Percentiles rank a stretch among this genome's conserved stretches.
These are phyloP conservation scores for Peromyscus eremicus DNA, from an alignment of 2,797 vertebrate genomes.

Conservation along the genomic window DNA sequence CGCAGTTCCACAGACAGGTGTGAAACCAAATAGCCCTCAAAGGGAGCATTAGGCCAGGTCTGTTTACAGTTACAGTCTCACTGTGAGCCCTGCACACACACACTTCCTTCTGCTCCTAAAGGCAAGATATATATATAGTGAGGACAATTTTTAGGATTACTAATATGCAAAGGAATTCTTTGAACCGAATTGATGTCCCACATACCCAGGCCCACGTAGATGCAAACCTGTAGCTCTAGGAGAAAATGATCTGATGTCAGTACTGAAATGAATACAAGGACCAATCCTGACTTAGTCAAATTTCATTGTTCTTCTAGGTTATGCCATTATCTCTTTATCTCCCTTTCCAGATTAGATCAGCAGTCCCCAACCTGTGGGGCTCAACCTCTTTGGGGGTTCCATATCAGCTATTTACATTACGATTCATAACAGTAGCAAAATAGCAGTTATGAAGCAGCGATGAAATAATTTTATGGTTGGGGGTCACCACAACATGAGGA, in stretches of 20 bases:
- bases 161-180: slow-evolving; percentile 40
- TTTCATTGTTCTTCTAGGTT: neutral
- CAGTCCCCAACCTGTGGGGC: neutral
- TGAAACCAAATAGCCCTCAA: slow-evolving; percentile 8
- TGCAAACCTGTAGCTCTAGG: neutral
- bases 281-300: slow-evolving; percentile 18
- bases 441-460: neutral
- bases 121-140: no score
- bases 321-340: neutral
- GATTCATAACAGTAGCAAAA: neutral
- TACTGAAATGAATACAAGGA: neutral
- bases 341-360: neutral
- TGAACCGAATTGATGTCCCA: neutral
- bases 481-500: neutral
- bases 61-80: neutral
- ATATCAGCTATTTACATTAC: neutral
- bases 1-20: slow-evolving; percentile 18
- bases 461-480: neutral
- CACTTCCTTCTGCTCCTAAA: neutral
- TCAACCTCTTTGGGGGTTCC: neutral
- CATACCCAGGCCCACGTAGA: neutral
- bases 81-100: neutral
- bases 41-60: neutral
- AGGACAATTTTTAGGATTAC: neutral
- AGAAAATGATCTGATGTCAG: neutral